phyloP scores from a whole-genome alignment of 2,888 invertebrate genomes.

The Platypus cylindrus region DNA sequence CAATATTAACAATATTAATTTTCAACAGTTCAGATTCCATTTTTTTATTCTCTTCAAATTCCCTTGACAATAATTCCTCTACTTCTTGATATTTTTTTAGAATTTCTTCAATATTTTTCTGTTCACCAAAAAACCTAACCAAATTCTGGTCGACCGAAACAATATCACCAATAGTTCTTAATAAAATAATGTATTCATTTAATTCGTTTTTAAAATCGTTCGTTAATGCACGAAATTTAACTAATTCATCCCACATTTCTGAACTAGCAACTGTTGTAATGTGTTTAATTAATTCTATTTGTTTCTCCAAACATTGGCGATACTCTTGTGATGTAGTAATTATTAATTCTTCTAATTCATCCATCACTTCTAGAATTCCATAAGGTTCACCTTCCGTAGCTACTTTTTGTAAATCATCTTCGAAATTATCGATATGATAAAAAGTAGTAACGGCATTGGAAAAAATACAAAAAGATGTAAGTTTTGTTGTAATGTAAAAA shows the following conservation, averaged over 20 bases:
- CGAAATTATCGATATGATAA: conserved; percentile 1
- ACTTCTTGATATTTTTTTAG: conserved; percentile 22
- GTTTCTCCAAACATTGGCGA: conserved; percentile 26
- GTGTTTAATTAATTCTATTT: conserved; percentile 30
- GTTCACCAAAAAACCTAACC: conserved; percentile 12
- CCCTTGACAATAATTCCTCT: conserved; percentile 21
- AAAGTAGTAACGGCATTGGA: too few species aligned
- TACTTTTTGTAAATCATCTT: conserved; percentile 16
- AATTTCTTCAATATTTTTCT: conserved; percentile 13
- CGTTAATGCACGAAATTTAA: conserved; percentile 25
- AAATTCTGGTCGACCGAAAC: conserved; percentile 23
- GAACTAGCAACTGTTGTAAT: conserved; percentile 24
- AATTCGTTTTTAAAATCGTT: conserved; percentile 28
- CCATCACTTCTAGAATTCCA: conserved; percentile 27
- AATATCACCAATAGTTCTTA: conserved; percentile 28
- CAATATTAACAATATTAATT: conserved; percentile 25
- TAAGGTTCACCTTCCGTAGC: conserved; percentile 25
- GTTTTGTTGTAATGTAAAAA: too few species aligned
- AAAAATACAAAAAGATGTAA: too few species aligned
- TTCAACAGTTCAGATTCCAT: conserved; percentile 27
- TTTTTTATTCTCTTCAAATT: conserved; percentile 27
- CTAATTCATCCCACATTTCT: conserved; percentile 28
- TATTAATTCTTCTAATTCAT: conserved; percentile 26
- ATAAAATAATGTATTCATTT: conserved; percentile 25
- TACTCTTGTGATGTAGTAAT: conserved; percentile 28